A percentile compares a stretch with the other conserved stretches of the same genome.
Conservation (phyloP, 2,797 vertebrate genomes). For the Pangasius macronema region DNA sequence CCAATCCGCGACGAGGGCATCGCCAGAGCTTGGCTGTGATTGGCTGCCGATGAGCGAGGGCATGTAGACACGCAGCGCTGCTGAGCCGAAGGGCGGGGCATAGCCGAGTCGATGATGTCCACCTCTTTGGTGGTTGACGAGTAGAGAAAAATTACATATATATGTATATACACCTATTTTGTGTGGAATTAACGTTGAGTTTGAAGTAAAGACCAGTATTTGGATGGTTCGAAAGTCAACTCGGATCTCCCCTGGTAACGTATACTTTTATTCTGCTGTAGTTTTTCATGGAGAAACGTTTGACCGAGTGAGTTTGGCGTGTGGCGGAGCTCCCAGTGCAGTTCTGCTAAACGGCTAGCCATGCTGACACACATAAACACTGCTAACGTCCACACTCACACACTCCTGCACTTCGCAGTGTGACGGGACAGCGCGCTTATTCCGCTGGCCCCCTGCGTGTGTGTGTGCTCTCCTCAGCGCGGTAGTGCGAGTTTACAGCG, state of each 20-base stretch:
- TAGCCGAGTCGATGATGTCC: constrained; percentile 69
- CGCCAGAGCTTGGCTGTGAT: constrained; percentile 60
- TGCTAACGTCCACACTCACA: neutral
- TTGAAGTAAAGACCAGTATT: constrained; percentile 32
- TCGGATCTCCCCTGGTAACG: constrained; percentile 40
- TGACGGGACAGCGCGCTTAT: neutral
- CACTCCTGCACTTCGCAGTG: neutral
- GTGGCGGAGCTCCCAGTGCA: constrained; percentile 7
- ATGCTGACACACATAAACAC: constrained; percentile 44
- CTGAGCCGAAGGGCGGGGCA: constrained; percentile 68
- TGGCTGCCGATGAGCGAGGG: constrained; percentile 66
- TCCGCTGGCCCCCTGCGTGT: neutral
- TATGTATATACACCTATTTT: constrained; percentile 44
- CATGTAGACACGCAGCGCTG: constrained; percentile 72
- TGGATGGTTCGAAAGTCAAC: constrained; percentile 36
- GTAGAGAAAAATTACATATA: constrained; percentile 35
- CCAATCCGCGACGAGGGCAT: constrained; percentile 63
- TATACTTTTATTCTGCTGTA: neutral
- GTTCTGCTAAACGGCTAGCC: constrained; percentile 44
- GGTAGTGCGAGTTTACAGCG: neutral
- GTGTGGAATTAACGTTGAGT: constrained; percentile 73
- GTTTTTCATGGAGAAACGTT: neutral
- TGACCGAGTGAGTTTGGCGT: constrained; percentile 22
- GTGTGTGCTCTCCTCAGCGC: neutral
- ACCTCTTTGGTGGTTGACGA: constrained; percentile 69